phyloP scores from a whole-genome alignment of 2,888 invertebrate species.

The Argyresthia goedartella region DNA sequence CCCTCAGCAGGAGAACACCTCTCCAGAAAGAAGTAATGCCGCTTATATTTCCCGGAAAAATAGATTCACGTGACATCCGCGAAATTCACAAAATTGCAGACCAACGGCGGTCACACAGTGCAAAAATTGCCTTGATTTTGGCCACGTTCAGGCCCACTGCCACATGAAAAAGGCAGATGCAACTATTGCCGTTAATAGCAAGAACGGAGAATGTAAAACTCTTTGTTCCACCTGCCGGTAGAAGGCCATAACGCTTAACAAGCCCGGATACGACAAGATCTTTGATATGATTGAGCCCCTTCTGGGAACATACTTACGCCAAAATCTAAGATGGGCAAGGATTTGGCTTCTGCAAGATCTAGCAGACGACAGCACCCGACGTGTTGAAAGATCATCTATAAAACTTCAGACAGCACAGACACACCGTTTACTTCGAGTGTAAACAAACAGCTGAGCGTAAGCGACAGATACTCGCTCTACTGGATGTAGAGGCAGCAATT shows the following conservation, averaged over 20 bases:
- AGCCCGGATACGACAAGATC: too few relatives aligned
- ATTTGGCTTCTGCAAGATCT: neutral
- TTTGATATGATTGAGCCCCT: neutral
- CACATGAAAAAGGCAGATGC: too few relatives aligned
- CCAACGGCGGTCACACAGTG: neutral
- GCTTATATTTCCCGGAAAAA: neutral
- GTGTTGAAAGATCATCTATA: neutral
- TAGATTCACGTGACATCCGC: neutral
- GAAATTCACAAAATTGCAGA: neutral
- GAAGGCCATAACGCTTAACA: neutral
- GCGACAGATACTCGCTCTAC: neutral
- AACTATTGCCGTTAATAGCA: neutral
- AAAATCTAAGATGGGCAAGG: neutral
- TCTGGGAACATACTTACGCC: neutral
- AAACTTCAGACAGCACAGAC: neutral
- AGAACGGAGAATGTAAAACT: neutral
- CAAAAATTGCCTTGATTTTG: neutral
- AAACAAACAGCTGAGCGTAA: neutral
- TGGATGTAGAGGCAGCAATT: neutral
- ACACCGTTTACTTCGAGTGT: neutral
- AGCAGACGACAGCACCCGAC: neutral
- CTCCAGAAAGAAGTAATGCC: neutral
- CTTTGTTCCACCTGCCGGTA: neutral
- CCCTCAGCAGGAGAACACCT: neutral
- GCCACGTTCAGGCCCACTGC: too few relatives aligned